Percentiles rank a stretch among this genome's conserved stretches.
Evolutionary conservation across 2,797 vertebrate genomes (phyloP).

Genomic region (Tapirus indicus): DNA sequence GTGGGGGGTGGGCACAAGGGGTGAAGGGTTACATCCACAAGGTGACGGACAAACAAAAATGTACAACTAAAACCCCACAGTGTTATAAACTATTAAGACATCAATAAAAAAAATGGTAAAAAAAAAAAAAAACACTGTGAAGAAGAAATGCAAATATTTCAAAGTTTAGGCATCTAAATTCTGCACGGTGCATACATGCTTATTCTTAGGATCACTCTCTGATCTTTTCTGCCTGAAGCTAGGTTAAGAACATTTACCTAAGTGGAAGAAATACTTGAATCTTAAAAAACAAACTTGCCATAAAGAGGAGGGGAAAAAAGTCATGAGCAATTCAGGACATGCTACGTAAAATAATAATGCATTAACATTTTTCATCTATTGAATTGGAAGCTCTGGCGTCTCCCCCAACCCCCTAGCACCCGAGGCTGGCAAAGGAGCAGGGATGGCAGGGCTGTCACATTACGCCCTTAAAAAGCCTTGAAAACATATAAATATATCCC

Average conservation of each 20-base stretch:
- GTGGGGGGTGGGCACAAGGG: no score
- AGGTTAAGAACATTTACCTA: not conserved
- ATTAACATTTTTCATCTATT: not conserved
- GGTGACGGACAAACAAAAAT: no score
- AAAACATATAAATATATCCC: not conserved
- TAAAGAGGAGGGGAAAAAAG: not conserved
- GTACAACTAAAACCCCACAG: no score
- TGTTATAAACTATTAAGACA: no score
- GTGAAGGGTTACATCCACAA: no score
- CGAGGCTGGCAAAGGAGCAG: not conserved
- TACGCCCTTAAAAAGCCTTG: not conserved
- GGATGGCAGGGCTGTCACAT: not conserved
- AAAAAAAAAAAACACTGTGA: not conserved
- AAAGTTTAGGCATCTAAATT: not conserved
- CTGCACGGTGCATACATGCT: not conserved
- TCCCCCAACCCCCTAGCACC: not conserved
- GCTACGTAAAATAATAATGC: not conserved
- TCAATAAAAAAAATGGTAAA: no score
- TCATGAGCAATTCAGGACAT: not conserved
- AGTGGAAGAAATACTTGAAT: conserved; percentile 28
- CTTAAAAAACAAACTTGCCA: conserved; percentile 48
- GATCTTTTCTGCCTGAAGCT: conserved; percentile 43
- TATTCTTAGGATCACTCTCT: not conserved
- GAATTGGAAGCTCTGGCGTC: not conserved
- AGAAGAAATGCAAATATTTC: not conserved